These are phyloP conservation scores for Drosophila mimica DNA, from an alignment of 2,888 invertebrate genomes.

Conservation along the genomic window DNA sequence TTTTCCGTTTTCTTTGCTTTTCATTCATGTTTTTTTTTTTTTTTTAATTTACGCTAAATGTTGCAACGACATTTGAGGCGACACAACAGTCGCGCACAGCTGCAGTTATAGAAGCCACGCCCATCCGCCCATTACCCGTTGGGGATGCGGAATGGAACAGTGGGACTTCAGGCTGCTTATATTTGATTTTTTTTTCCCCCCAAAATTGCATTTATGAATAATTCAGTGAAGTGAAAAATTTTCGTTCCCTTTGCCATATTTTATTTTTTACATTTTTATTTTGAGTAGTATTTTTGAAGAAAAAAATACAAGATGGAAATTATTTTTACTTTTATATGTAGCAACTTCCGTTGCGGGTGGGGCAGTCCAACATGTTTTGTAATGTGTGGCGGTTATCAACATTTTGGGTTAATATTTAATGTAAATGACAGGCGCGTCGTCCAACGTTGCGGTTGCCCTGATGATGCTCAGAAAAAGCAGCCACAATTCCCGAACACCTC, in stretches of 20 bases:
- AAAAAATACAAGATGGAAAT: conserved; percentile 50
- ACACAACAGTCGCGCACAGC: conserved; percentile 52
- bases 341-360: conserved; percentile 35
- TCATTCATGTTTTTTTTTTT: conserved; percentile 19
- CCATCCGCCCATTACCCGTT: conserved; percentile 29
- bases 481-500: conserved; percentile 4
- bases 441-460: conserved; percentile 56
- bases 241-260: conserved; percentile 44
- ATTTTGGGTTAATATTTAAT: conserved; percentile 81
- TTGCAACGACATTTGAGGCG: conserved; percentile 61
- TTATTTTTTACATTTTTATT: conserved; percentile 25
- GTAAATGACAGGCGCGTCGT: conserved; percentile 64
- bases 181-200: conserved; percentile 70
- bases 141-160: conserved; percentile 7
- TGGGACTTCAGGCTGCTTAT: conserved; percentile 53
- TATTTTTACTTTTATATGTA: conserved; percentile 52
- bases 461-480: conserved; percentile 47
- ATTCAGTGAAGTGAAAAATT: conserved; percentile 80
- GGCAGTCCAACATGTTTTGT: conserved; percentile 52
- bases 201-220: conserved; percentile 82
- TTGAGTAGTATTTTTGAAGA: conserved; percentile 33
- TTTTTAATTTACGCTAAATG: conserved; percentile 72
- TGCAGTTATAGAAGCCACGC: conserved; percentile 45
- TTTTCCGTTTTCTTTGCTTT: conserved; percentile 35
- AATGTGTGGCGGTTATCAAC: conserved; percentile 70